A percentile compares a stretch with the other conserved stretches of the same genome.
phyloP scores from a whole-genome alignment of 2,797 vertebrate species.

The Lepidocolaptes lacrymiger region DNA sequence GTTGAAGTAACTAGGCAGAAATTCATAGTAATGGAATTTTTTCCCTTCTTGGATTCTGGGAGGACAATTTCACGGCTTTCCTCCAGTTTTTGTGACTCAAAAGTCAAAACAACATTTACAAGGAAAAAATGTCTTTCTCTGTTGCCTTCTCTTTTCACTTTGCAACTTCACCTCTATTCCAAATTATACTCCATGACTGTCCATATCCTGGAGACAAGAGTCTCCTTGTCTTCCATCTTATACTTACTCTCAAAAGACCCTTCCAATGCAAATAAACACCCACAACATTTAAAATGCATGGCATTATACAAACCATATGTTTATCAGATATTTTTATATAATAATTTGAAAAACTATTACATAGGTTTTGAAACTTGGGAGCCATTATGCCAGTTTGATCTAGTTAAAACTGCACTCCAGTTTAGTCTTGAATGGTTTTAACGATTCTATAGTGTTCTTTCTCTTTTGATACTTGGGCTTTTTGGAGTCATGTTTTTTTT shows the following conservation, averaged over 20 bases:
- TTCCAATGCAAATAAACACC: background rate
- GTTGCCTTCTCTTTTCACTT: background rate
- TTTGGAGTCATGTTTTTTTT: accelerated
- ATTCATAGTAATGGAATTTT: background rate
- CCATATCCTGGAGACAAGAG: background rate
- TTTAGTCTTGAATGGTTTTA: background rate
- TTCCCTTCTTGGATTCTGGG: constrained; percentile 1
- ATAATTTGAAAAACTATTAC: background rate
- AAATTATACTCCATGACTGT: background rate
- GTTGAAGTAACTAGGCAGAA: constrained; percentile 27
- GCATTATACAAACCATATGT: background rate
- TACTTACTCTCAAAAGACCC: background rate
- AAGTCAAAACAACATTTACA: constrained; percentile 21
- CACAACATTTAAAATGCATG: background rate
- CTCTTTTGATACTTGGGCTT: background rate
- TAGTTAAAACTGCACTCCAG: background rate
- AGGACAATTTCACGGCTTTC: constrained; percentile 15
- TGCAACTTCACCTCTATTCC: background rate
- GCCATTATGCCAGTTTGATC: background rate
- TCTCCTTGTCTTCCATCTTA: background rate
- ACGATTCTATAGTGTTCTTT: background rate
- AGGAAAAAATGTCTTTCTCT: background rate
- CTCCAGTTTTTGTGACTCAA: constrained; percentile 12
- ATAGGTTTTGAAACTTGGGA: background rate
- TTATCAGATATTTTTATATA: background rate